Percentiles rank a stretch among this genome's conserved stretches.
Evolutionary conservation across 2,888 invertebrate species (phyloP).

Genomic region (Leptopilina myrica): DNA sequence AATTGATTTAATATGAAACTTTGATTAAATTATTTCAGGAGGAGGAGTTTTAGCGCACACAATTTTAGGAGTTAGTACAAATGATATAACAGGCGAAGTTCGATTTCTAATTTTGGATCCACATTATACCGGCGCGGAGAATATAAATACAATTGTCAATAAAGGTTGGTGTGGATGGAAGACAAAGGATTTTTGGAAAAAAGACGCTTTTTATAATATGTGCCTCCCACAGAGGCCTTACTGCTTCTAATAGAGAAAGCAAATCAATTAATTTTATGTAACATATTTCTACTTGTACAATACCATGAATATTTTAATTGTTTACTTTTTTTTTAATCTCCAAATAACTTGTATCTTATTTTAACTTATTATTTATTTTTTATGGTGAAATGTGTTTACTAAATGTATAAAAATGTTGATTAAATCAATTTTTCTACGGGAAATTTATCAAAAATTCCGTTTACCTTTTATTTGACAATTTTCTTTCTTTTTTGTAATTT

Average conservation of each 20-base stretch:
- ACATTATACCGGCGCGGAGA: slow-evolving; percentile 95
- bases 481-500: neutral
- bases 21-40: slow-evolving; percentile 78
- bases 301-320: neutral
- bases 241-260: slow-evolving; percentile 17
- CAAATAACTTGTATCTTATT: slow-evolving; percentile 7
- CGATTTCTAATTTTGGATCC: slow-evolving; percentile 98
- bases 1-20: no score
- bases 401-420: slow-evolving; percentile 32
- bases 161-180: slow-evolving; percentile 99
- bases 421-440: slow-evolving; percentile 25
- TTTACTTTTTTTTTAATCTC: neutral
- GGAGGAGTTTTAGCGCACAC: slow-evolving; percentile 99
- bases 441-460: neutral
- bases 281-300: slow-evolving; percentile 2
- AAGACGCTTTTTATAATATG: slow-evolving; percentile 96
- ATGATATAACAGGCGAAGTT: slow-evolving; percentile 86
- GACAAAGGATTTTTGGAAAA: slow-evolving; percentile 94
- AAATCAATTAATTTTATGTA: neutral
- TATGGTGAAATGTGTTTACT: slow-evolving; percentile 15
- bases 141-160: slow-evolving; percentile 83
- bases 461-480: neutral
- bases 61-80: slow-evolving; percentile 95
- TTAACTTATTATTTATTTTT: slow-evolving; percentile 31
- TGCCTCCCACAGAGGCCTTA: slow-evolving; percentile 90